Conservation (phyloP, 2,113 vertebrate species). For the Aphelocoma coerulescens region DNA sequence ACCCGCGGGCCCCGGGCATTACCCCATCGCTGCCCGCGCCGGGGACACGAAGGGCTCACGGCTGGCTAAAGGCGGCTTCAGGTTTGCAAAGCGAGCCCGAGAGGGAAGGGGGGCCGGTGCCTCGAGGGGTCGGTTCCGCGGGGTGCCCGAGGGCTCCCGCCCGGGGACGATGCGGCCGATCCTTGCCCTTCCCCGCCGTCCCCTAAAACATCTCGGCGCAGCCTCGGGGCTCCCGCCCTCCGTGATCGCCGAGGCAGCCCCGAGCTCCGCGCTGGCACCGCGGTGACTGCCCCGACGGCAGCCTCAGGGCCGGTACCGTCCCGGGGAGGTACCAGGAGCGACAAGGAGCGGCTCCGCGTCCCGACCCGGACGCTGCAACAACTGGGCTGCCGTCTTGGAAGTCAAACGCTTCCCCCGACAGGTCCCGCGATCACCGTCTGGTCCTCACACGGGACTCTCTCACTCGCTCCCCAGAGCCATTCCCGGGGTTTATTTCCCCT, state of each 20-base stretch:
- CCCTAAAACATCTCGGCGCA: background rate
- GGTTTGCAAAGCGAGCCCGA: background rate
- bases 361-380: background rate
- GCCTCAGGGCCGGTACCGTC: background rate
- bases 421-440: background rate
- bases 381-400: background rate
- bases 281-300: background rate
- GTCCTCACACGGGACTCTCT: conserved; percentile 11
- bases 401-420: background rate
- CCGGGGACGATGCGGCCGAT: background rate
- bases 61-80: background rate
- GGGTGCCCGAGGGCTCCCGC: background rate
- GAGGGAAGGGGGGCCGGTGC: background rate
- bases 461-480: conserved; percentile 17
- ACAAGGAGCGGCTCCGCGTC: background rate
- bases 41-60: background rate
- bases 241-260: background rate
- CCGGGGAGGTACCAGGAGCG: background rate
- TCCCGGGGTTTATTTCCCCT: background rate
- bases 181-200: background rate
- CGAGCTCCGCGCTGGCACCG: background rate
- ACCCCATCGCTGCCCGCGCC: conserved; percentile 5
- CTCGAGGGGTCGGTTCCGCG: background rate
- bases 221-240: background rate
- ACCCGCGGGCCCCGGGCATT: background rate